These are phyloP conservation scores for Eupithecia tripunctaria DNA, from an alignment of 2,888 invertebrate genomes.

Conservation along the genomic window DNA sequence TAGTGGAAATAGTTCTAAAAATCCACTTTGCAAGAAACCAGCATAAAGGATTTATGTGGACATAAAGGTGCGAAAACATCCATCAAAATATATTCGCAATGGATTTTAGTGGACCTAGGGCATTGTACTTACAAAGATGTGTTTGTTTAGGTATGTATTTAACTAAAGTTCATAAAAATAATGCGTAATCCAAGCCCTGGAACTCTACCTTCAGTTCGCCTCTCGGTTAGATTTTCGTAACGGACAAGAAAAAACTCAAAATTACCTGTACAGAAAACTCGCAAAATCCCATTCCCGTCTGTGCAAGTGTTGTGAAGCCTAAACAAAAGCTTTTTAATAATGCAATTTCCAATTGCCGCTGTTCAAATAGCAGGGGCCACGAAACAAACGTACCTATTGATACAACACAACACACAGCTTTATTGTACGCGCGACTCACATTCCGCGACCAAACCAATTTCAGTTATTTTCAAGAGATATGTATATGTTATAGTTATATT, in stretches of 20 bases:
- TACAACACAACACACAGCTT: slow-evolving; percentile 60
- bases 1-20: too few species aligned
- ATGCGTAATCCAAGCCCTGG: too few species aligned
- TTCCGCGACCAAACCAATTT: slow-evolving; percentile 8
- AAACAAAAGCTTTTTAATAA: slow-evolving; percentile 84
- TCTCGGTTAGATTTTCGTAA: not conserved
- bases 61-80: too few species aligned
- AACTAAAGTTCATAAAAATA: too few species aligned
- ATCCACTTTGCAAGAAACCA: too few species aligned
- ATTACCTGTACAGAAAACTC: slow-evolving; percentile 10
- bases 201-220: not conserved
- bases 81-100: too few species aligned
- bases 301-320: slow-evolving; percentile 75
- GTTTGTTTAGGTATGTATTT: too few species aligned
- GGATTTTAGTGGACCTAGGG: too few species aligned
- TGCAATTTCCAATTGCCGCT: slow-evolving; percentile 84
- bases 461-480: not conserved
- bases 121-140: too few species aligned
- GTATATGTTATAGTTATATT: too few species aligned
- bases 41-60: too few species aligned
- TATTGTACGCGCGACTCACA: slow-evolving; percentile 44
- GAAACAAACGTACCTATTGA: slow-evolving; percentile 57
- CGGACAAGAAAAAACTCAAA: not conserved
- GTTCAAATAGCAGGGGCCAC: slow-evolving; percentile 78
- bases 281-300: slow-evolving; percentile 28